Conservation (phyloP, 2,888 invertebrate species). For the Andrena praecox region DNA sequence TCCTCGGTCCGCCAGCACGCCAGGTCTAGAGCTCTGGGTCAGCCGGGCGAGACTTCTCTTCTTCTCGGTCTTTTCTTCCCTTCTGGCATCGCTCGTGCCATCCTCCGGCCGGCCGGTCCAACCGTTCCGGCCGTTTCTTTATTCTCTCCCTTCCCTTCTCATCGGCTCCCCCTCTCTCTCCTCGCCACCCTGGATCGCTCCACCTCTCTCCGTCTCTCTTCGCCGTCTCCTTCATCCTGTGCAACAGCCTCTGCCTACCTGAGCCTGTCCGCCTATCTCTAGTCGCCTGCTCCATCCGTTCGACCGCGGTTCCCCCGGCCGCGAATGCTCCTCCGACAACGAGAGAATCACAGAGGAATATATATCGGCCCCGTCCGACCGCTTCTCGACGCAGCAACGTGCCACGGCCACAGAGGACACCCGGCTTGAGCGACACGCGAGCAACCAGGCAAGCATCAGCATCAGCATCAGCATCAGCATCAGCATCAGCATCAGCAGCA, state of each 20-base stretch:
- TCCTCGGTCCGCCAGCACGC: constrained; percentile 3
- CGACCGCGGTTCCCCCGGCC: constrained; percentile 59
- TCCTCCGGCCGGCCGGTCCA: constrained; percentile 38
- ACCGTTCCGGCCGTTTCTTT: constrained; percentile 51
- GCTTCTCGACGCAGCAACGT: constrained; percentile 23
- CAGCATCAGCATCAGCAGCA: constrained; percentile 10
- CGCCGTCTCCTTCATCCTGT: constrained; percentile 31
- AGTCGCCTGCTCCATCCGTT: constrained; percentile 51
- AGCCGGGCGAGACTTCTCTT: constrained; percentile 49
- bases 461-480: constrained; percentile 1
- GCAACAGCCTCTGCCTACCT: constrained; percentile 18
- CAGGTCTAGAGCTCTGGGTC: constrained; percentile 51
- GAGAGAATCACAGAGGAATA: constrained; percentile 13
- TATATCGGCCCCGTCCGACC: background rate
- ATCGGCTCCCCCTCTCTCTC: constrained; percentile 8
- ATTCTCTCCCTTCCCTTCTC: constrained; percentile 35
- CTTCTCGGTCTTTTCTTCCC: constrained; percentile 54
- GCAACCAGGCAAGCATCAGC: constrained; percentile 25
- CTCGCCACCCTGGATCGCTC: constrained; percentile 16
- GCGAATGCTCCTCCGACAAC: constrained; percentile 25
- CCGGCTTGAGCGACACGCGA: constrained; percentile 29
- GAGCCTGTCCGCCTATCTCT: constrained; percentile 23
- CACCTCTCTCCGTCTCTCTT: constrained; percentile 10
- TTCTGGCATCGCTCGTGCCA: constrained; percentile 56
- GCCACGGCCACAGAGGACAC: constrained; percentile 22